Percentiles rank a stretch among this genome's conserved stretches.
These are phyloP conservation scores for Diarsia dahlii DNA, from an alignment of 2,888 invertebrate genomes.

Conservation along the genomic window DNA sequence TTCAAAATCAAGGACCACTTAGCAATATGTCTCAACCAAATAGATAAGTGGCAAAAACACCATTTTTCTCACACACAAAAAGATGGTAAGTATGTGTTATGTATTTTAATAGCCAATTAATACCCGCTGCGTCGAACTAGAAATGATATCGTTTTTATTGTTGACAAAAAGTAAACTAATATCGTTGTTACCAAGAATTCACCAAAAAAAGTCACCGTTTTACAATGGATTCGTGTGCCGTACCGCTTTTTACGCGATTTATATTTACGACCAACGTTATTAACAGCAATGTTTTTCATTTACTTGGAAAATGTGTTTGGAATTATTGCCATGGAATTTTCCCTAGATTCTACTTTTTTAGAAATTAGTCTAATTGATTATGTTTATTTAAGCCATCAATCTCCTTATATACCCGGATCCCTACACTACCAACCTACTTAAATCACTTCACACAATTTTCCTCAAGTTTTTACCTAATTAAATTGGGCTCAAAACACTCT, in stretches of 20 bases:
- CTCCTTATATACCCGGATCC: slow-evolving; percentile 24
- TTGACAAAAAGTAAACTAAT: slow-evolving; percentile 38
- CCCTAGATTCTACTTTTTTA: background rate
- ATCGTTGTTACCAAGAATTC: slow-evolving; percentile 18
- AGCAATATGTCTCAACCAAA: slow-evolving; percentile 8
- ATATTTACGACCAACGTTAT: background rate
- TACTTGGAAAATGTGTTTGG: background rate
- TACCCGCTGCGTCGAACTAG: slow-evolving; percentile 58
- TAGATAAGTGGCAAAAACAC: slow-evolving; percentile 26
- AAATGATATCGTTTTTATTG: slow-evolving; percentile 52
- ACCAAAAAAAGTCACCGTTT: slow-evolving; percentile 20
- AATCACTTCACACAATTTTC: slow-evolving; percentile 62
- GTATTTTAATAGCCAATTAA: slow-evolving; percentile 61
- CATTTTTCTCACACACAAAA: slow-evolving; percentile 28
- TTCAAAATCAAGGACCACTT: slow-evolving; percentile 19
- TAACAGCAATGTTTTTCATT: background rate
- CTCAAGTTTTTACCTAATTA: slow-evolving; percentile 75
- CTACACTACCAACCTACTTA: slow-evolving; percentile 25
- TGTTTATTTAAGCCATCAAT: slow-evolving; percentile 37
- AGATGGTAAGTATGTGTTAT: slow-evolving; percentile 48
- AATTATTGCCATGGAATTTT: background rate
- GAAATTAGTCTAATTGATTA: slow-evolving; percentile 22
- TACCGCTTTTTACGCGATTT: slow-evolving; percentile 19
- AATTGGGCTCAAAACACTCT: slow-evolving; percentile 75
- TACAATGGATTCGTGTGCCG: slow-evolving; percentile 11